Evolutionary conservation across 2,113 vertebrate genomes (phyloP).

Genomic region (Pristiophorus japonicus): DNA sequence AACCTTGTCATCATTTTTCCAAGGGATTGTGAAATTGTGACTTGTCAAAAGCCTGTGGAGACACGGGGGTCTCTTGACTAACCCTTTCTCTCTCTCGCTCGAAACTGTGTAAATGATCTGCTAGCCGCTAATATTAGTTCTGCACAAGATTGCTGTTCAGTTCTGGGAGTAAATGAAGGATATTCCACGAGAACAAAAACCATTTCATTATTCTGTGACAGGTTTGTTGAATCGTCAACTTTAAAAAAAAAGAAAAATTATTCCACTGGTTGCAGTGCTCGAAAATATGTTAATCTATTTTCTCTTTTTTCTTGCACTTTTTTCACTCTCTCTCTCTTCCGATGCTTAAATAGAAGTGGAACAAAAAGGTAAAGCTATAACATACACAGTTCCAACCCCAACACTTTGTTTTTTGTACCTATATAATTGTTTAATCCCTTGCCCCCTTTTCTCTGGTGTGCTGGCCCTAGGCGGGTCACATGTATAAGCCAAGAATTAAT

Average conservation of each 20-base stretch:
- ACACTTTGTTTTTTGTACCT: constrained; percentile 21
- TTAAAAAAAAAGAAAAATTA: constrained; percentile 18
- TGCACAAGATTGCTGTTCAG: constrained; percentile 13
- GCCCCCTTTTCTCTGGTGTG: background rate
- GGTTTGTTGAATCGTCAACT: constrained; percentile 33
- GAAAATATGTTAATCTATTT: constrained; percentile 36
- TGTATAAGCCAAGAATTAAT: constrained; percentile 2
- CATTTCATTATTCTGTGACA: constrained; percentile 36
- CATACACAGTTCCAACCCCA: constrained; percentile 32
- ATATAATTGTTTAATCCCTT: constrained; percentile 26
- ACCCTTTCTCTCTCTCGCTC: constrained; percentile 20
- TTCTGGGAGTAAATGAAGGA: constrained; percentile 15
- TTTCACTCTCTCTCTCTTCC: constrained; percentile 35
- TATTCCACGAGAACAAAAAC: constrained; percentile 19
- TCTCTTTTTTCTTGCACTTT: constrained; percentile 36
- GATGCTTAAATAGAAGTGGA: constrained; percentile 40
- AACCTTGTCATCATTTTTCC: constrained; percentile 28
- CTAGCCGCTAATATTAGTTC: constrained; percentile 1
- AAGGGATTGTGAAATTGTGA: constrained; percentile 32
- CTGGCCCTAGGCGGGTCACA: background rate
- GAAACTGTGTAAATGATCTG: constrained; percentile 27
- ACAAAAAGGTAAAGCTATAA: constrained; percentile 38
- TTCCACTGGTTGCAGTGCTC: constrained; percentile 16
- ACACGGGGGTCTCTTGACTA: background rate
- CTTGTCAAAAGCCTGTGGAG: constrained; percentile 24